Base-by-base conservation (phyloP, 2,797 vertebrate species). In the Kryptolebias ocellatus region DNA sequence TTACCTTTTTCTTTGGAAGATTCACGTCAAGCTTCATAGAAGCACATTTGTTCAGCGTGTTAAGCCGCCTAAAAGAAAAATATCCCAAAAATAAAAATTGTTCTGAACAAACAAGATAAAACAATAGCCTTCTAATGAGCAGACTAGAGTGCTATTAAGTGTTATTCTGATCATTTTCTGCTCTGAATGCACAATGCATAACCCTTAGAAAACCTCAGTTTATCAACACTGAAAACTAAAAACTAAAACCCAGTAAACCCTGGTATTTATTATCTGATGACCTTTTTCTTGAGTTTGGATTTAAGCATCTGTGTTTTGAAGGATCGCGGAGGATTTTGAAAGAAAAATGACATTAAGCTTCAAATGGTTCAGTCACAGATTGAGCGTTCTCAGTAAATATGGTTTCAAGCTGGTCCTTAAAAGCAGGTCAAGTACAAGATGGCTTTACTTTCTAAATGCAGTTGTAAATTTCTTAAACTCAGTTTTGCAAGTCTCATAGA, bases 21-120 rank as follows among this genome's bases (percentile, higher is more conserved):
- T 95, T 97, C 83, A 99, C 95, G 75, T 99, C 98, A 84, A 99
- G 96, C 96, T 98, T 99, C 97, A 99, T 98, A 88, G 97, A 99
- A 89, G 97, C 96, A 87, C 96, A 99, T 93, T 98, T 99, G 92
- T 99, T 99, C 91, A 99, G 88, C 14, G 98, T 98, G 92, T 98
- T 96, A 81, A 99, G 95, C 83, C 98, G 95, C 92, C 98, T 99
- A 88, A 78, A 93, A 93, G 24, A 73, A 67, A 90, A 93, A 92
- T 76, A 62, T 18, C 61, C 50, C 28, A 72, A 71, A 58, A 18
- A 80, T 77, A 9, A 80, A 76, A 70, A 65, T 6, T 29, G 29
- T 59, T 70, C 34, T 16, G 29, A 57, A 54, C n/a, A 60, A 72
- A 68, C 9, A 54, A 61, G 2, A 54, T 27, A 61, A 70, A 68